Evolutionary conservation across 2,113 vertebrate genomes (phyloP).

Genomic region (Pao palembangensis): DNA sequence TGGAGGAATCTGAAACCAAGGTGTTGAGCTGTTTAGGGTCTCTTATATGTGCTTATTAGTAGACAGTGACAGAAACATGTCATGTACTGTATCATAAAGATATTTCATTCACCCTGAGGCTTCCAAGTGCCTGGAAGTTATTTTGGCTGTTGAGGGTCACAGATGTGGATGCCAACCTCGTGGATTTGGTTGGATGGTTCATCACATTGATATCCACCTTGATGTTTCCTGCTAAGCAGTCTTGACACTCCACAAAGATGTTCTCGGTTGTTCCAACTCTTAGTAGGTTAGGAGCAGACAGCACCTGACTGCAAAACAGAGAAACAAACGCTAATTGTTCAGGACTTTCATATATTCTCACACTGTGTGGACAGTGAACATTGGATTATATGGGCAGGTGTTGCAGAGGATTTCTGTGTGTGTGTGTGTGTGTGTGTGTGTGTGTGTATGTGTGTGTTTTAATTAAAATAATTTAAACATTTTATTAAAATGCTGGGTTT

Average conservation of each 20-base stretch:
- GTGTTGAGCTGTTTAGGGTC: too few relatives aligned
- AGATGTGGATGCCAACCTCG: neutral
- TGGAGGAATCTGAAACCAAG: constrained; percentile 45
- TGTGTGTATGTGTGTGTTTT: too few relatives aligned
- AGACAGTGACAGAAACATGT: neutral
- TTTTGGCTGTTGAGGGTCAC: neutral
- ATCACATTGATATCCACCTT: neutral
- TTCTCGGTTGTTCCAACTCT: constrained; percentile 53
- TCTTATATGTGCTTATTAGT: neutral
- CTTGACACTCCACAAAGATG: constrained; percentile 65
- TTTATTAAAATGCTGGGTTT: too few relatives aligned
- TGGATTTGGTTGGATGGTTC: neutral
- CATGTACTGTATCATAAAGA: neutral
- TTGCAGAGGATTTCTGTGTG: too few relatives aligned
- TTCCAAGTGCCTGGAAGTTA: neutral
- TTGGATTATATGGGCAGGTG: too few relatives aligned
- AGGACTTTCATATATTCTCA: too few relatives aligned
- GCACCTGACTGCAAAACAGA: constrained; percentile 35
- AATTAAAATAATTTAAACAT: too few relatives aligned
- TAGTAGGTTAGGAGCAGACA: constrained; percentile 66
- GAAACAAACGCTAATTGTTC: neutral
- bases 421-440: too few relatives aligned
- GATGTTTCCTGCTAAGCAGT: neutral
- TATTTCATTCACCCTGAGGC: neutral
- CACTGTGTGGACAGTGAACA: too few relatives aligned